Conservation (phyloP, 1,140 invertebrate species). For the Oryctes rhinoceros region DNA sequence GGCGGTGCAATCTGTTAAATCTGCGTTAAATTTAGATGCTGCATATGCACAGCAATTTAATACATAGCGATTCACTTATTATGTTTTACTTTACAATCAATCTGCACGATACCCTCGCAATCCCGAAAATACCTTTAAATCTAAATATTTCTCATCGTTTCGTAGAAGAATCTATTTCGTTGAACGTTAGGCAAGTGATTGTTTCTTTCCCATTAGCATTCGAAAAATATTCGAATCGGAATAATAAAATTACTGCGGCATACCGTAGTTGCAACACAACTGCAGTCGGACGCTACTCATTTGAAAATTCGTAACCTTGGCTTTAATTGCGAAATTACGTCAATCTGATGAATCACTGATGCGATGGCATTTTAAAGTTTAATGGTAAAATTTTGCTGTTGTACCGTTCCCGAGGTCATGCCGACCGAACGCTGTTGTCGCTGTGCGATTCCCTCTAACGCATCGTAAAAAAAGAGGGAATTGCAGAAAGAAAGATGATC, state of each 20-base stretch:
- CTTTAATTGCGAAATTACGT: slow-evolving; percentile 57
- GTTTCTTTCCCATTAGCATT: background rate
- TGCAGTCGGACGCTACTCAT: slow-evolving; percentile 5
- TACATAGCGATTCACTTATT: too few relatives aligned
- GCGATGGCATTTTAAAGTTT: slow-evolving; percentile 30
- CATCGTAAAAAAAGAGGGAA: too few relatives aligned
- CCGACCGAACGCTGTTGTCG: background rate
- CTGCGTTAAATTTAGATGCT: too few relatives aligned
- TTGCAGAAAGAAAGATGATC: too few relatives aligned
- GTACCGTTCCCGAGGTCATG: slow-evolving; percentile 12
- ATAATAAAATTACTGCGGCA: background rate
- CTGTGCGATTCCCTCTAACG: too few relatives aligned
- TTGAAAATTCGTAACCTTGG: slow-evolving; percentile 57
- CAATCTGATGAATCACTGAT: slow-evolving; percentile 43
- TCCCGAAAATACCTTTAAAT: slow-evolving; percentile 10
- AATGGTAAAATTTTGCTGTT: slow-evolving; percentile 23
- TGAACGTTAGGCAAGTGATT: background rate
- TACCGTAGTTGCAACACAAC: background rate
- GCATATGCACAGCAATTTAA: too few relatives aligned
- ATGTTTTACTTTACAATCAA: too few relatives aligned
- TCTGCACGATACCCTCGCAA: background rate
- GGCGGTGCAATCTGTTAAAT: too few relatives aligned
- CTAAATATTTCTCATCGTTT: background rate
- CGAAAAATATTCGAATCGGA: slow-evolving; percentile 19
- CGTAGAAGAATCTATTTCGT: background rate